Base-by-base conservation (phyloP, 2,888 invertebrate genomes). In the Sthenelais limicola region DNA sequence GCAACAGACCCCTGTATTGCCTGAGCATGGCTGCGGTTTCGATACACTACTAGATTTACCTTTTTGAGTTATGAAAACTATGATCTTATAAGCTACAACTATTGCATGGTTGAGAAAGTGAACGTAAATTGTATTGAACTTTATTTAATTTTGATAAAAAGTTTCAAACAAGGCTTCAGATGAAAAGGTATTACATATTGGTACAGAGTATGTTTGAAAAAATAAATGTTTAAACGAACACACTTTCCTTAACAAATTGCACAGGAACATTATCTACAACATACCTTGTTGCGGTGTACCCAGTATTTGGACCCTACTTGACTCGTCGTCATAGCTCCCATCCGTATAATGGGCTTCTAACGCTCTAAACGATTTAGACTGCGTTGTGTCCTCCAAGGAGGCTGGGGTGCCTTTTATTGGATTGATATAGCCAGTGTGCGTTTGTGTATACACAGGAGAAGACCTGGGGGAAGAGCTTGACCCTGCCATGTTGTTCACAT, bases 281-380 rank as follows among this genome's bases (percentile, higher is more conserved):
- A 33, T 24, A 56, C 62, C 62, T 38, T 62, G 62, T 35, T 35
- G 43, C 18, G 62, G 62, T 12, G 62, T 62, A n/a, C 62, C 62
- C 9, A 62, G 62, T 5, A 62, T 24, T 43, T 62, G 62, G 38
- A 62, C 62, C 3, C 62, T 21, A 24, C 38, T 38, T 7, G 9
- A 38, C 38, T 62, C 62, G 28, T 26, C 35, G 38, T 9, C 38
- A 18, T 28, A 24, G 30, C 52, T 52, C 38, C 38, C 62, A 56
- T 70, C 70, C 9, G 54, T 54, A n/a, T 52, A 54, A 24, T 51
- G 52, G 24, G 70, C 70, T 28, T 70, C 70, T 56, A 70, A 30
- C 2, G 54, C 70, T 28, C 51, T 30, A 47, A 70, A 70, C 9
- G 70, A 70, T 56, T 70, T 70, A 30, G 70, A 70, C 56, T 70